phyloP scores from a whole-genome alignment of 2,797 vertebrate genomes.

The Acipenser oxyrinchus region DNA sequence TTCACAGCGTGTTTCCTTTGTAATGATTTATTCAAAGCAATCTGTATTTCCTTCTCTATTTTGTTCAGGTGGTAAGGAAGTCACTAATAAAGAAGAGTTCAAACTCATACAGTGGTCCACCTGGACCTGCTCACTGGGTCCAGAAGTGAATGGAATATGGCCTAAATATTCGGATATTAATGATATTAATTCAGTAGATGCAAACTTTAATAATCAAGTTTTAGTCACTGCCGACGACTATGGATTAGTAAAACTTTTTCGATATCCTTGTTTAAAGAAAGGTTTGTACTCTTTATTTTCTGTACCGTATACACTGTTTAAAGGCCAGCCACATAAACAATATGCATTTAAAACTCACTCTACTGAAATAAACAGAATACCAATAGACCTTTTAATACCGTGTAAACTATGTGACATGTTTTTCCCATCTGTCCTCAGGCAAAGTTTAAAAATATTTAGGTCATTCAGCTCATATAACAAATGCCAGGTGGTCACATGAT shows the following conservation, averaged over 20 bases:
- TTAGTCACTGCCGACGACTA: constrained; percentile 95
- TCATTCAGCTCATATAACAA: constrained; percentile 94
- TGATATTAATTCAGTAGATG: constrained; percentile 94
- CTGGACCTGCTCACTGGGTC: constrained; percentile 90
- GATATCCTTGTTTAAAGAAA: constrained; percentile 93
- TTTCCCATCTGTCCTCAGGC: constrained; percentile 53
- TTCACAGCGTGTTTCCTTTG: neutral
- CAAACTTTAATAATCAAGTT: constrained; percentile 89
- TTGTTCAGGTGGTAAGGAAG: constrained; percentile 85
- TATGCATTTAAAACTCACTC: too few species aligned
- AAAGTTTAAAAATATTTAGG: constrained; percentile 97
- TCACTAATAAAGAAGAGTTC: constrained; percentile 86
- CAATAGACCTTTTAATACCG: too few species aligned
- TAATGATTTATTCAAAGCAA: neutral
- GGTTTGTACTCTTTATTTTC: constrained; percentile 48
- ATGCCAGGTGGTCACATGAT: constrained; percentile 93
- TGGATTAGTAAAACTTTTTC: constrained; percentile 89
- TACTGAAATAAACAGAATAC: too few species aligned
- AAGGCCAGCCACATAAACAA: too few species aligned
- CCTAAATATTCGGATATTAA: constrained; percentile 93
- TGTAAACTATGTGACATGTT: neutral
- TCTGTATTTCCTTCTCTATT: neutral
- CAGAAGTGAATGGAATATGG: constrained; percentile 94
- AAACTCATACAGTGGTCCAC: constrained; percentile 90
- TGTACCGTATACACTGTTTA: too few species aligned